A percentile compares a stretch with the other conserved stretches of the same genome.
Conservation (phyloP, 2,888 invertebrate genomes). For the Dioctria rufipes region DNA sequence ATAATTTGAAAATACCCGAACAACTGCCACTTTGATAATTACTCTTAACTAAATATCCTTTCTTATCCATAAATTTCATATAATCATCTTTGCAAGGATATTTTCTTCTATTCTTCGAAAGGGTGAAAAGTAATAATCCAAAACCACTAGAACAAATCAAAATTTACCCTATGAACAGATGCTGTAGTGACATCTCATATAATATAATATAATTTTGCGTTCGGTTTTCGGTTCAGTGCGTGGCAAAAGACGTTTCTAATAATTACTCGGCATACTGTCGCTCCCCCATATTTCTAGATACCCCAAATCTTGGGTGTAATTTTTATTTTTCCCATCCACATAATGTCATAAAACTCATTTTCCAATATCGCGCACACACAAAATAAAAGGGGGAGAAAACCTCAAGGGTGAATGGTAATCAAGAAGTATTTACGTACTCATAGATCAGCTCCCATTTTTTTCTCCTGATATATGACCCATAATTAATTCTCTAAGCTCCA, state of each 20-base stretch:
- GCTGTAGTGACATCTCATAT: conserved; percentile 22
- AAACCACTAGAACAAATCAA: conserved; percentile 4
- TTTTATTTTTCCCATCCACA: neutral
- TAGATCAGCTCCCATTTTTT: conserved; percentile 35
- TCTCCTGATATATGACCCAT: conserved; percentile 41
- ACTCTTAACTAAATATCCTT: too few species aligned
- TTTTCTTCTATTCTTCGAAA: too few species aligned
- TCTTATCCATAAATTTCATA: too few species aligned
- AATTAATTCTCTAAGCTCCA: conserved; percentile 42
- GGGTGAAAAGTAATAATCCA: neutral
- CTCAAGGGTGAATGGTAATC: conserved; percentile 40
- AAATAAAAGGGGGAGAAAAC: conserved; percentile 23
- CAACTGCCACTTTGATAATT: too few species aligned
- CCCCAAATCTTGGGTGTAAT: neutral
- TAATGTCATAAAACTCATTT: conserved; percentile 47
- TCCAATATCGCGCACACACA: conserved; percentile 44
- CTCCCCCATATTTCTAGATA: neutral
- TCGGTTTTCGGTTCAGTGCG: conserved; percentile 53
- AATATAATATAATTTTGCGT: conserved; percentile 46
- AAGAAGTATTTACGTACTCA: conserved; percentile 14
- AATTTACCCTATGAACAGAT: conserved; percentile 35
- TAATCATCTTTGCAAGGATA: too few species aligned
- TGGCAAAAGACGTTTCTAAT: conserved; percentile 50
- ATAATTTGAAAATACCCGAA: too few species aligned
- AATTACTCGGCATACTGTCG: conserved; percentile 6